phyloP scores from a whole-genome alignment of 2,113 vertebrate genomes.

The Plecturocebus donacophilus region DNA sequence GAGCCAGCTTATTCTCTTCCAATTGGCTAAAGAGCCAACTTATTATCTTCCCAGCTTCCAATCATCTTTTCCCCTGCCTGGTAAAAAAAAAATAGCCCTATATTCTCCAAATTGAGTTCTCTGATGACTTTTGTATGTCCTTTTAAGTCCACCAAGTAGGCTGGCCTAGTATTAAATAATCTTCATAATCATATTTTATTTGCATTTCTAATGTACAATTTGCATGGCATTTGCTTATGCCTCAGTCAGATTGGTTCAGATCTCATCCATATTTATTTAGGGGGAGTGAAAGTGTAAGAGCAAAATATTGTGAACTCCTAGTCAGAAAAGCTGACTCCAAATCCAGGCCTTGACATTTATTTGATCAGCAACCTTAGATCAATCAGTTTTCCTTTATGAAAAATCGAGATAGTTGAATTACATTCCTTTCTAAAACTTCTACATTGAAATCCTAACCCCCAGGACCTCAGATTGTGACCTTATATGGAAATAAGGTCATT shows the following conservation, averaged over 20 bases:
- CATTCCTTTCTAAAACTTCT: background rate
- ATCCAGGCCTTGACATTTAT: background rate
- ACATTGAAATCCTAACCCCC: background rate
- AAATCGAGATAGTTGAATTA: background rate
- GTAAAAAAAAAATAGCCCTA: background rate
- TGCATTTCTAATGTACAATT: slow-evolving; percentile 71
- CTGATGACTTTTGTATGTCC: slow-evolving; percentile 24
- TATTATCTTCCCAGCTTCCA: slow-evolving; percentile 7
- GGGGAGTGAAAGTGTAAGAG: background rate
- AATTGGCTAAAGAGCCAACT: background rate
- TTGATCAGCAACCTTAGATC: slow-evolving; percentile 8
- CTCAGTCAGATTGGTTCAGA: slow-evolving; percentile 47
- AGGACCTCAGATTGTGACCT: background rate
- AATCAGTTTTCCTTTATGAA: background rate
- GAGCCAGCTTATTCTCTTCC: background rate
- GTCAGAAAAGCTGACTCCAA: slow-evolving; percentile 20
- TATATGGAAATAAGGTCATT: slow-evolving; percentile 9
- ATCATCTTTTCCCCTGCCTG: background rate
- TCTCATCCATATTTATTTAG: slow-evolving; percentile 56
- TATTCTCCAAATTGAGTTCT: slow-evolving; percentile 21
- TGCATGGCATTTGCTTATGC: slow-evolving; percentile 64
- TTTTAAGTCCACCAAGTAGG: slow-evolving; percentile 61
- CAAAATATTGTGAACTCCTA: background rate
- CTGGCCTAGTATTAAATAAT: slow-evolving; percentile 66
- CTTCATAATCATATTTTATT: slow-evolving; percentile 66